Evolutionary conservation across 2,888 invertebrate genomes (phyloP), one percentile per base, ranked within the genome.

Genomic region (Pseudanteris insignis): DNA sequence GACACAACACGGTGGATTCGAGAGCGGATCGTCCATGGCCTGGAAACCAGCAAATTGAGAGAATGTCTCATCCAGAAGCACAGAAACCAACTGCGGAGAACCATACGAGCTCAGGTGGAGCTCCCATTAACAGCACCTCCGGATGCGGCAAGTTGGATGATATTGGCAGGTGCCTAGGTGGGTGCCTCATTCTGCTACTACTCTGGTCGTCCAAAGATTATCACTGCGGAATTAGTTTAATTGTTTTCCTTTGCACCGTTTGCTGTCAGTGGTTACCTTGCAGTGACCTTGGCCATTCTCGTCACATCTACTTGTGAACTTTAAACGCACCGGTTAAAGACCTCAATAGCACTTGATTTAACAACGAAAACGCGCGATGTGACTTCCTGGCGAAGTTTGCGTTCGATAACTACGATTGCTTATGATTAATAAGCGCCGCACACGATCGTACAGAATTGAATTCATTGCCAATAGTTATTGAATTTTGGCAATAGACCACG

Each of bases 111-210:
- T 71, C 71, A 41, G 69, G 63, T 24, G 29, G 43, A 5, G 38
- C 32, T 5, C 25, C 48, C 5, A 13, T 33, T 3, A 18, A 3
- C 18, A 6, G 4, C 18, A 40, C 50, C 1, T 57, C 62, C 32
- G 72, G 70, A 36, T 76, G 76, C 66, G 65, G 61, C n/a, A 64
- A 61, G 54, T 36, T 68, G 51, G 67, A 72, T 54, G 59, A 44
- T 26, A 64, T 64, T 38, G 70, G 70, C 66, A 69, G 70, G 70
- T 78, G 77, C 73, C 72, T 78, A 77, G 77, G 77, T 77, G 77
- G 72, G 77, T 78, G 77, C 72, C 73, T 78, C 69, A 71, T 77
- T 71, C 71, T 77, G 64, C 72, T 78, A 63, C 69, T 78, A 66
- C 70, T 77, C 67, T 69, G 67, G 50, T 71, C 67, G 40, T 51